Conservation (phyloP, 2,888 invertebrate species). For the Siphonodentalium dalli region DNA sequence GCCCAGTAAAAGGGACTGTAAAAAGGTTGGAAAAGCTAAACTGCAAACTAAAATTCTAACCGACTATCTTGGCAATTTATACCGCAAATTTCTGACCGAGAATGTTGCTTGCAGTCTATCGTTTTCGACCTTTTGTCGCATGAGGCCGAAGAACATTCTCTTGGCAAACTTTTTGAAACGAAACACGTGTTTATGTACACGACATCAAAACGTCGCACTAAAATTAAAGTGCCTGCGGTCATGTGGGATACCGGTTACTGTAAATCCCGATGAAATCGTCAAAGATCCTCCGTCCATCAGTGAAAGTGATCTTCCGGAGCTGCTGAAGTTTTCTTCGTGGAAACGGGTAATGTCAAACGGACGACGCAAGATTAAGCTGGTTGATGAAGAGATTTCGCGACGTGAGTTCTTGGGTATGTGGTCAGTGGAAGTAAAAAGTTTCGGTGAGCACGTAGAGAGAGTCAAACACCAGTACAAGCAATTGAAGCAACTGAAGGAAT, state of each 20-base stretch:
- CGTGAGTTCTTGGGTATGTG: slow-evolving; percentile 10
- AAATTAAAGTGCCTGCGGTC: slow-evolving; percentile 9
- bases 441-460: slow-evolving; percentile 23
- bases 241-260: slow-evolving; percentile 9
- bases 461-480: slow-evolving; percentile 28
- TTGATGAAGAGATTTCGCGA: background rate
- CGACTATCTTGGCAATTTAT: slow-evolving; percentile 19
- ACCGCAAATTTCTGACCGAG: slow-evolving; percentile 21
- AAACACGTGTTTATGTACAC: slow-evolving; percentile 20
- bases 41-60: slow-evolving; percentile 19
- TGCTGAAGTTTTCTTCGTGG: slow-evolving; percentile 16
- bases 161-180: slow-evolving; percentile 9
- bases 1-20: too few relatives aligned
- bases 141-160: slow-evolving; percentile 16
- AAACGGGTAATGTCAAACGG: slow-evolving; percentile 17
- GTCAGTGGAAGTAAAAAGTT: slow-evolving; percentile 20
- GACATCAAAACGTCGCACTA: slow-evolving; percentile 26
- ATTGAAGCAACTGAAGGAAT: slow-evolving; percentile 20
- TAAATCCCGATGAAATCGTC: slow-evolving; percentile 17
- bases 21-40: too few relatives aligned
- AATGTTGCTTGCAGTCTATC: slow-evolving; percentile 21
- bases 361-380: slow-evolving; percentile 8
- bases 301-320: slow-evolving; percentile 3
- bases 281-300: slow-evolving; percentile 2
- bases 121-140: slow-evolving; percentile 20